Base-by-base conservation (phyloP, 1,140 invertebrate species). In the Piezodorus guildinii region DNA sequence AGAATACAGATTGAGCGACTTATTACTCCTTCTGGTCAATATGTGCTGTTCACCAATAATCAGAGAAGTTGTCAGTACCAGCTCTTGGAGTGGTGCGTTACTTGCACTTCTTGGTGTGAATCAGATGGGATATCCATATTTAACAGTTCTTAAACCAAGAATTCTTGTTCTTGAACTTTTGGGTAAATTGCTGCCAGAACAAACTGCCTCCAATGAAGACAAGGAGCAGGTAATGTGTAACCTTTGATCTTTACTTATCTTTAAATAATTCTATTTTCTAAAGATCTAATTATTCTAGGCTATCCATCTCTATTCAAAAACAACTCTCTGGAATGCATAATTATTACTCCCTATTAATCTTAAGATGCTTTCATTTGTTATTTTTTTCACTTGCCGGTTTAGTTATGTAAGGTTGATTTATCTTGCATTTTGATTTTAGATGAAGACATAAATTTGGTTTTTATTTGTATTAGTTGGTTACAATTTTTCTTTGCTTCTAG, bases 171-270 rank as follows among this genome's bases (percentile, higher is more conserved):
- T 66, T 44, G 54, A 63, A 17, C 44, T 66, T 3, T 51, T 66
- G 16, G 45, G 51, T n/a, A 60, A 60, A 54, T 27, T 66, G 14
- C 43, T 66, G 4, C 65, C 65, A 14, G 21, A 51, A 19, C 62
- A 66, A 21, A 46, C 23, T 6, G 54, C 62, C 9, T 46, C 62
- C 17, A 21, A 27, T n/a, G 65, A 62, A 30, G 52, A 52, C 15
- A 66, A 56, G 51, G 58, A 60, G 45, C 62, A 66, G 59, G 65
- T 66, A 60, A 19, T n/a, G n/a, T n/a, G n/a, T n/a, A n/a, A n/a
- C n/a, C n/a, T n/a, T n/a, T n/a, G n/a, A n/a, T n/a, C n/a, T n/a
- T n/a, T n/a, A n/a, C n/a, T n/a, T n/a, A n/a, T 30, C 8, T 30
- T 30, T 30, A 4, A 30, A 30, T 30, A 30, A 30, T 30, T 30